phyloP scores from a whole-genome alignment of 23 tunicate genomes.

The Trididemnum clinides region DNA sequence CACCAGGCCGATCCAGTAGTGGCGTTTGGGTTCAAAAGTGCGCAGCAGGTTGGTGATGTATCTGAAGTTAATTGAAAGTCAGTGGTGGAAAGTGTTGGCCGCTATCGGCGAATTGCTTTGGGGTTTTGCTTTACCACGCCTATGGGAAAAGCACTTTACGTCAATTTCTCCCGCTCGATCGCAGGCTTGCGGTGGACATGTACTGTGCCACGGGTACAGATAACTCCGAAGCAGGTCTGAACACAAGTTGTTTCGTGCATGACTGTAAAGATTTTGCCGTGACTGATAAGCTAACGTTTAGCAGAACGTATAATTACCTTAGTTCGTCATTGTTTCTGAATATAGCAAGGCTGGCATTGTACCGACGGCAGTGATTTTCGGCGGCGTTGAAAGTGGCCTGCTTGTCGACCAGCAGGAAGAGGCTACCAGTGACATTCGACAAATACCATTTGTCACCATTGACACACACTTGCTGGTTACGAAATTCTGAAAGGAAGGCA shows the following conservation, averaged over 20 bases:
- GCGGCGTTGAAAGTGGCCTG: not conserved
- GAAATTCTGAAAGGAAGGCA: not conserved
- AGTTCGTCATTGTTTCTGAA: not conserved
- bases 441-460: not conserved
- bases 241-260: too few species aligned
- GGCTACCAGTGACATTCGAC: not conserved
- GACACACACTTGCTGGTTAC: not conserved
- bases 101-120: too few species aligned
- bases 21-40: slow-evolving; percentile 2
- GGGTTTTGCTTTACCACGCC: too few species aligned
- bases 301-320: slow-evolving; percentile 5
- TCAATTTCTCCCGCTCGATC: too few species aligned
- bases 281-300: too few species aligned
- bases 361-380: not conserved
- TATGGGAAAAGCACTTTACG: too few species aligned
- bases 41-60: slow-evolving; percentile 41
- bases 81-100: too few species aligned
- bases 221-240: too few species aligned
- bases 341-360: not conserved
- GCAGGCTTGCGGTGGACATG: too few species aligned
- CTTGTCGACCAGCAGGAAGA: not conserved
- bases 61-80: too few species aligned
- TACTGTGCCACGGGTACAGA: too few species aligned
- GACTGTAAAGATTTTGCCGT: too few species aligned
- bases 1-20: slow-evolving; percentile 55